Percentiles rank a stretch among this genome's conserved stretches.
Evolutionary conservation across 2,797 vertebrate genomes (phyloP).

Genomic region (Champsocephalus esox): DNA sequence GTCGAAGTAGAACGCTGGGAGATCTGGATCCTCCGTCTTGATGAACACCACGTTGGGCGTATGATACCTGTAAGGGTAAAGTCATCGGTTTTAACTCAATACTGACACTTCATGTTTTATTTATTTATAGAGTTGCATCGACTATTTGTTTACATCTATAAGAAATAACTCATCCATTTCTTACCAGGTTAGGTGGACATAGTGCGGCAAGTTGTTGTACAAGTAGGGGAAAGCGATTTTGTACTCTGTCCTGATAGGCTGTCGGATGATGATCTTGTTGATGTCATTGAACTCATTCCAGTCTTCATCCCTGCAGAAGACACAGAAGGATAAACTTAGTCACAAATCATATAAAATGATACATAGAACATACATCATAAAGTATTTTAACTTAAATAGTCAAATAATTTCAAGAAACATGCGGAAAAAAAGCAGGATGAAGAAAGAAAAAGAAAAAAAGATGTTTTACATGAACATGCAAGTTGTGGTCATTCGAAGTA

Average conservation of each 20-base stretch:
- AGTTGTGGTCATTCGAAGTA: neutral
- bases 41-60: slow-evolving; percentile 99
- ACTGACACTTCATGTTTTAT: neutral
- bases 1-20: slow-evolving; percentile 99
- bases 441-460: neutral
- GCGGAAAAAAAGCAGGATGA: neutral
- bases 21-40: slow-evolving; percentile 98
- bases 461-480: neutral
- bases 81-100: neutral
- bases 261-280: slow-evolving; percentile 99
- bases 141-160: neutral
- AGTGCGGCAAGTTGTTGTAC: slow-evolving; percentile 98
- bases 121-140: too few species aligned
- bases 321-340: neutral
- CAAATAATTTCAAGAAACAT: neutral
- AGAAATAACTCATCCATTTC: neutral
- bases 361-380: too few species aligned
- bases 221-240: slow-evolving; percentile 98
- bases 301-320: slow-evolving; percentile 92
- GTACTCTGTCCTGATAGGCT: slow-evolving; percentile 98
- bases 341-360: neutral
- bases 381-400: neutral
- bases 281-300: slow-evolving; percentile 99
- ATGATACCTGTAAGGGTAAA: slow-evolving; percentile 90
- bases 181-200: slow-evolving; percentile 98